Conservation (phyloP, 2,888 invertebrate species). For the Lasioglossum oenotherae region DNA sequence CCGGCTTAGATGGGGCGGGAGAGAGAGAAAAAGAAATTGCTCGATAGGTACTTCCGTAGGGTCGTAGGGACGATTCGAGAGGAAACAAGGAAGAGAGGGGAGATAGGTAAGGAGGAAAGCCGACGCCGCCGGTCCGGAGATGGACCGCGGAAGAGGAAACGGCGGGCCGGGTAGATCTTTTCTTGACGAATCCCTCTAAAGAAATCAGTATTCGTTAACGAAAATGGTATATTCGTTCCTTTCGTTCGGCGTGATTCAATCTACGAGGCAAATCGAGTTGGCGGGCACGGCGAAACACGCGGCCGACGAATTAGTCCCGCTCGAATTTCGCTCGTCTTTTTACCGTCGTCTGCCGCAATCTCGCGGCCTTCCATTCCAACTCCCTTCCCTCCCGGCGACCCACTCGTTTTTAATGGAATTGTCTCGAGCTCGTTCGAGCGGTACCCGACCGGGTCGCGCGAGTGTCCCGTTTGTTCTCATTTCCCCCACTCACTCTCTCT, state of each 20-base stretch:
- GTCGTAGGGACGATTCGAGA: slow-evolving; percentile 45
- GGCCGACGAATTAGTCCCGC: slow-evolving; percentile 61
- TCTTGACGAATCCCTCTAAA: slow-evolving; percentile 61
- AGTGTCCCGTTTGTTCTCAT: background rate
- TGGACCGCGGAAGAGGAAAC: slow-evolving; percentile 52
- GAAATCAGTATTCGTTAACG: slow-evolving; percentile 65
- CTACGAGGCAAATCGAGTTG: slow-evolving; percentile 69
- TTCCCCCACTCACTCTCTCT: background rate
- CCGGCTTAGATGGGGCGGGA: slow-evolving; percentile 24
- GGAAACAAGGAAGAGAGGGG: background rate
- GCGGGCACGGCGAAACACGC: slow-evolving; percentile 63
- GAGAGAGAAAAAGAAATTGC: slow-evolving; percentile 51
- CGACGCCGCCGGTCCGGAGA: slow-evolving; percentile 73
- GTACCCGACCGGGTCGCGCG: background rate
- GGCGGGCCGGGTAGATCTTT: background rate
- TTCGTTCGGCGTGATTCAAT: slow-evolving; percentile 67
- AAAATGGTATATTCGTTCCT: slow-evolving; percentile 47
- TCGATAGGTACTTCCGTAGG: slow-evolving; percentile 66
- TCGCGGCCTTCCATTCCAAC: slow-evolving; percentile 18
- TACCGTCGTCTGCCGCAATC: slow-evolving; percentile 46
- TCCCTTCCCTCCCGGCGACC: slow-evolving; percentile 5
- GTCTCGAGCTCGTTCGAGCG: slow-evolving; percentile 38
- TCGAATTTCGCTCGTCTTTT: slow-evolving; percentile 55
- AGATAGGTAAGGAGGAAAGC: background rate
- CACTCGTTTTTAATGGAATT: slow-evolving; percentile 51